Conservation (phyloP, 2,888 invertebrate genomes). For the Venustoraphidia nigricollis region DNA sequence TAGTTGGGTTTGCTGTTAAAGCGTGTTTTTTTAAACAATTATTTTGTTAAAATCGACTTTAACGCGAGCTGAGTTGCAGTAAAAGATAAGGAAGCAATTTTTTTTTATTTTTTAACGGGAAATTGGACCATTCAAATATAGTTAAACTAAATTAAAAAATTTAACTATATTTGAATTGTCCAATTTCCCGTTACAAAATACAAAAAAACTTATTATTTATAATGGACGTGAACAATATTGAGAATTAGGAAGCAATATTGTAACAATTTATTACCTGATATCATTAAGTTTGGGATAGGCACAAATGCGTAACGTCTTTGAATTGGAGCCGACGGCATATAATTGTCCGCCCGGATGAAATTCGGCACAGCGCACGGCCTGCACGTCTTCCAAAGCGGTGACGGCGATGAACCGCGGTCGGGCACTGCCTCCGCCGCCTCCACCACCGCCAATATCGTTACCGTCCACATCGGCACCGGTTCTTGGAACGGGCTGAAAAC, state of each 20-base stretch:
- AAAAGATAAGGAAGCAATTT: too few species aligned
- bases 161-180: too few species aligned
- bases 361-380: conserved; percentile 93
- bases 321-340: conserved; percentile 97
- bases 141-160: too few species aligned
- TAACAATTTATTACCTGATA: conserved; percentile 44
- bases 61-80: too few species aligned
- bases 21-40: too few species aligned
- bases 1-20: too few species aligned
- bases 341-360: conserved; percentile 92
- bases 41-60: neutral
- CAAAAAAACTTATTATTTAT: too few species aligned
- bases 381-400: conserved; percentile 83
- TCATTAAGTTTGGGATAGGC: conserved; percentile 82
- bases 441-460: conserved; percentile 29
- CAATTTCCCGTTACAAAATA: too few species aligned
- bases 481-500: conserved; percentile 22
- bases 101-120: too few species aligned
- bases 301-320: conserved; percentile 92
- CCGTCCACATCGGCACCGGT: conserved; percentile 23
- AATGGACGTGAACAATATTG: too few species aligned
- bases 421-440: conserved; percentile 30
- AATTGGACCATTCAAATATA: too few species aligned
- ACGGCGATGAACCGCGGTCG: conserved; percentile 80
- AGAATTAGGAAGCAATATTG: neutral